These are phyloP conservation scores for Phortica okadai DNA, from an alignment of 2,888 invertebrate species.

Conservation along the genomic window DNA sequence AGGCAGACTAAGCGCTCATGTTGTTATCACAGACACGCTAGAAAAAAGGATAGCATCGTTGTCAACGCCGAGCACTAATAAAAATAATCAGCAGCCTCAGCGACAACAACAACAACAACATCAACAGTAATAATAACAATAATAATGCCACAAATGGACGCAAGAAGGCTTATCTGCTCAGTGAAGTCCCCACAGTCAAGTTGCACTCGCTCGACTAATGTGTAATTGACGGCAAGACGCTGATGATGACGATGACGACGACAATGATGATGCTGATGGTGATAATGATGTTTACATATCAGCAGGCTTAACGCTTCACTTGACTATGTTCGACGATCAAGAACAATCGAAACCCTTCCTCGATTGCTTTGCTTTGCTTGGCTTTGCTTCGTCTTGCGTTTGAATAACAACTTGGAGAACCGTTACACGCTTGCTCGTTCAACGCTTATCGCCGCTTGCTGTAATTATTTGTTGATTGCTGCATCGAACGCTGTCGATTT, in stretches of 20 bases:
- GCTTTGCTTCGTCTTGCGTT: background rate
- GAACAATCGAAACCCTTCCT: slow-evolving; percentile 12
- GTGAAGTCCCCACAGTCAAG: background rate
- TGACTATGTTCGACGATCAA: slow-evolving; percentile 30
- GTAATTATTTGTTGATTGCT: slow-evolving; percentile 28
- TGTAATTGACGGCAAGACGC: slow-evolving; percentile 58
- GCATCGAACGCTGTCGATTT: slow-evolving; percentile 19
- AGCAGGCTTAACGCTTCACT: slow-evolving; percentile 70
- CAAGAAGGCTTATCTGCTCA: background rate
- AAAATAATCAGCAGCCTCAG: background rate
- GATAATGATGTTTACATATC: slow-evolving; percentile 44
- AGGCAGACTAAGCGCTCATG: background rate
- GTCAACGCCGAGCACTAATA: slow-evolving; percentile 58
- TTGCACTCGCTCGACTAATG: slow-evolving; percentile 21
- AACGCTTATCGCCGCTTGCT: slow-evolving; percentile 14
- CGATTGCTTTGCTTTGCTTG: background rate
- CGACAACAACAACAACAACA: background rate
- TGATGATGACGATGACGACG: slow-evolving; percentile 40
- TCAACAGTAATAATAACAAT: background rate
- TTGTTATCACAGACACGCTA: background rate
- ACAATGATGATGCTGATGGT: slow-evolving; percentile 33
- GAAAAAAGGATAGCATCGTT: slow-evolving; percentile 61
- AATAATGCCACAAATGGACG: background rate
- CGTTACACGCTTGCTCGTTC: background rate
- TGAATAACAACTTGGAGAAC: slow-evolving; percentile 17